phyloP scores from a whole-genome alignment of 2,113 vertebrate genomes.

The Enhydra lutris region DNA sequence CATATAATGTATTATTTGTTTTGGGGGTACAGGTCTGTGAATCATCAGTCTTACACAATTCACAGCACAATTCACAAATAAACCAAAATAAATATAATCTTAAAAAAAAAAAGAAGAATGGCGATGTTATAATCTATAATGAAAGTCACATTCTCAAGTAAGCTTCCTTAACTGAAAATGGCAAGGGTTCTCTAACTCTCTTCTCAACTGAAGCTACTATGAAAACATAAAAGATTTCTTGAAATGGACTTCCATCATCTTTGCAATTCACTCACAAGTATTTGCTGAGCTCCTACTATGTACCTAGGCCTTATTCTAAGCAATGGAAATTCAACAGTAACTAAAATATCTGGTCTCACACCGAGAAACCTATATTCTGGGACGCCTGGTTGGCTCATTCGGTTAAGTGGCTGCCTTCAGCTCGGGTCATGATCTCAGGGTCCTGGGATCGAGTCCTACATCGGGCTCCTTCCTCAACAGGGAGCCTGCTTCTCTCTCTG shows the following conservation, averaged over 20 bases:
- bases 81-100: neutral
- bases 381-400: neutral
- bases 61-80: too few relatives aligned
- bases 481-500: too few relatives aligned
- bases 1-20: too few relatives aligned
- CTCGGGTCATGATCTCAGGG: too few relatives aligned
- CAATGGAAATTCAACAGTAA: neutral
- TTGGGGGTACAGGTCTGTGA: too few relatives aligned
- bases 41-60: too few relatives aligned
- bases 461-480: too few relatives aligned
- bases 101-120: neutral
- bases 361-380: neutral
- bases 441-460: too few relatives aligned
- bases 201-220: neutral
- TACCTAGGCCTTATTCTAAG: neutral
- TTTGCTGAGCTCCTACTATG: neutral
- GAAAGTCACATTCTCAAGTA: slow-evolving; percentile 4
- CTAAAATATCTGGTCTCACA: neutral
- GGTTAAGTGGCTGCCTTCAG: too few relatives aligned
- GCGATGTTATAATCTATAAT: neutral
- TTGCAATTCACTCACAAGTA: slow-evolving; percentile 18
- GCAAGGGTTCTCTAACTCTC: neutral
- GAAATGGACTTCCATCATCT: neutral
- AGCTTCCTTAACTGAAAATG: neutral
- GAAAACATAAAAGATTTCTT: neutral